phyloP scores from a whole-genome alignment of 2,888 invertebrate genomes.

The Noctua janthe region DNA sequence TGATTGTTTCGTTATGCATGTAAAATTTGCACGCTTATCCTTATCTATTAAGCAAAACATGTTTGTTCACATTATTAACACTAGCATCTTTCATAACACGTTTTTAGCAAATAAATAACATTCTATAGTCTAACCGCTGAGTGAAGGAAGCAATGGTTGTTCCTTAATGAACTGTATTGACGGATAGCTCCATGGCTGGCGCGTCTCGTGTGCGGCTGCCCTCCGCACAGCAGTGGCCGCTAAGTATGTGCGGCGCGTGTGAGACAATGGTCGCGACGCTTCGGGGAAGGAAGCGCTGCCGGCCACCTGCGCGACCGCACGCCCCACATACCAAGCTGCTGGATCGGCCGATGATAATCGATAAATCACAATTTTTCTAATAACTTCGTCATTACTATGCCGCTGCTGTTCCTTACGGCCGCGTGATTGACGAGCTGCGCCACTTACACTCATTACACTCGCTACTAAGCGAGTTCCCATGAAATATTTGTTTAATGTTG shows the following conservation, averaged over 20 bases:
- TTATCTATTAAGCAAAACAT: too few species aligned
- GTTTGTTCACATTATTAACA: too few species aligned
- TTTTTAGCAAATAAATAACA: too few species aligned
- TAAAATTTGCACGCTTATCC: too few species aligned
- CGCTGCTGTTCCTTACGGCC: not conserved
- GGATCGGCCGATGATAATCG: slow-evolving; percentile 60
- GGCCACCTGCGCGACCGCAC: slow-evolving; percentile 70
- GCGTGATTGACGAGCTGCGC: slow-evolving; percentile 5
- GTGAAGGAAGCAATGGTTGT: not conserved
- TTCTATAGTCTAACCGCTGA: too few species aligned
- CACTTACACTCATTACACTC: slow-evolving; percentile 22
- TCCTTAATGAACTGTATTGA: not conserved
- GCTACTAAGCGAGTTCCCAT: slow-evolving; percentile 41
- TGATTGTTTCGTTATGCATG: too few species aligned
- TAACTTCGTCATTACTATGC: slow-evolving; percentile 41
- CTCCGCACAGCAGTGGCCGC: slow-evolving; percentile 7
- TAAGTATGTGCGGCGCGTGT: slow-evolving; percentile 74
- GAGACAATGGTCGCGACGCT: slow-evolving; percentile 73
- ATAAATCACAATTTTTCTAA: slow-evolving; percentile 64
- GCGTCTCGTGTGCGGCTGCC: not conserved
- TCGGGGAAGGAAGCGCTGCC: slow-evolving; percentile 84
- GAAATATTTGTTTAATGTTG: slow-evolving; percentile 39
- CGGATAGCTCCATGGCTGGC: not conserved
- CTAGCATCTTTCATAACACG: too few species aligned
- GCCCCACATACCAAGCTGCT: slow-evolving; percentile 53